Conservation (phyloP, 2,113 vertebrate species). For the Scatophagus argus region DNA sequence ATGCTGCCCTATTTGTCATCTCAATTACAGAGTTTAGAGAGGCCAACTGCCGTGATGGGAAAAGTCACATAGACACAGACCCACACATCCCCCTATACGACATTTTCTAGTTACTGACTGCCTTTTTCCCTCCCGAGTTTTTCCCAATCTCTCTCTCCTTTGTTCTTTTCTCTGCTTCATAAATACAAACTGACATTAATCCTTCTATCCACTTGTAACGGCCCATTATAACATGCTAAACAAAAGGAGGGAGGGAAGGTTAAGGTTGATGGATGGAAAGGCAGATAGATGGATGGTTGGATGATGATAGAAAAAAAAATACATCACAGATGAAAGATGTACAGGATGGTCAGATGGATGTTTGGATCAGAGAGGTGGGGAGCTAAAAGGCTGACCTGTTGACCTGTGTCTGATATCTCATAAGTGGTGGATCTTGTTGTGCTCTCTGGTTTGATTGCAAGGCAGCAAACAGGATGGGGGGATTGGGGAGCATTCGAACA, state of each 20-base stretch:
- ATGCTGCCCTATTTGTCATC: slow-evolving; percentile 61
- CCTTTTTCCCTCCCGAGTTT: slow-evolving; percentile 3
- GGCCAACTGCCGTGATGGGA: slow-evolving; percentile 53
- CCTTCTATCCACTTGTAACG: slow-evolving; percentile 56
- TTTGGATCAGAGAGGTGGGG: slow-evolving; percentile 54
- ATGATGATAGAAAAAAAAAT: slow-evolving; percentile 61
- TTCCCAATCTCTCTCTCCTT: slow-evolving; percentile 27
- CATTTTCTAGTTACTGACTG: slow-evolving; percentile 50
- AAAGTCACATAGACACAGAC: slow-evolving; percentile 20
- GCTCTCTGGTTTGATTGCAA: slow-evolving; percentile 67
- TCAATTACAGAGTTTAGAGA: slow-evolving; percentile 63
- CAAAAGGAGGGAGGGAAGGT: slow-evolving; percentile 30
- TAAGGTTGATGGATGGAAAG: slow-evolving; percentile 45
- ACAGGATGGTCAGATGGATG: slow-evolving; percentile 66
- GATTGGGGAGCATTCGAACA: slow-evolving; percentile 4
- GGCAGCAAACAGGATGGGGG: slow-evolving; percentile 44
- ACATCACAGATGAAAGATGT: slow-evolving; percentile 70
- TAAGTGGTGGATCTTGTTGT: slow-evolving; percentile 66
- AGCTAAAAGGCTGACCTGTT: slow-evolving; percentile 76
- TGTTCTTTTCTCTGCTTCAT: slow-evolving; percentile 54
- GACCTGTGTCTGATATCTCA: slow-evolving; percentile 73
- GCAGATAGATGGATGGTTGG: slow-evolving; percentile 48
- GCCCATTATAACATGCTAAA: slow-evolving; percentile 49
- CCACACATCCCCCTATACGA: slow-evolving; percentile 1
- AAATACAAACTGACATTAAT: slow-evolving; percentile 70